Percentiles rank a stretch among this genome's conserved stretches.
Evolutionary conservation across 1,140 invertebrate species (phyloP).

Genomic region (Zaprionus nigranus): DNA sequence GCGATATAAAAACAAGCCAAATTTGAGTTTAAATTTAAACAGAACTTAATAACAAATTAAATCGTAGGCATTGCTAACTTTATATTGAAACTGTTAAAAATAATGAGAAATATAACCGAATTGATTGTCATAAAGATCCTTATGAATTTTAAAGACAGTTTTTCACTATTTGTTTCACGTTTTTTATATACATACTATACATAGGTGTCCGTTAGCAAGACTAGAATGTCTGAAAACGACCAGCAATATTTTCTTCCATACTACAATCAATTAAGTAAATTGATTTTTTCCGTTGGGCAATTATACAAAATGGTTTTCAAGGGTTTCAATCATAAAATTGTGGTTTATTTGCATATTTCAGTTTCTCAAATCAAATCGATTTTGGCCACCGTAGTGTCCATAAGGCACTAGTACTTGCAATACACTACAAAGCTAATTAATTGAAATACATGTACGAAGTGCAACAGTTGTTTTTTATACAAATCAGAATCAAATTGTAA

Average conservation of each 20-base stretch:
- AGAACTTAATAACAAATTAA: too few species aligned
- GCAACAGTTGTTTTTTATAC: constrained; percentile 18
- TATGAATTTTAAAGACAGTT: too few species aligned
- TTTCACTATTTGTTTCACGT: too few species aligned
- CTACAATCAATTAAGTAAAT: constrained; percentile 65
- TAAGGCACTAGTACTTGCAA: constrained; percentile 7
- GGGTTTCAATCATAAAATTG: constrained; percentile 9
- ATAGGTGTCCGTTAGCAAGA: too few species aligned
- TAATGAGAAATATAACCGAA: too few species aligned
- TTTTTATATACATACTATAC: too few species aligned
- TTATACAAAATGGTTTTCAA: constrained; percentile 66
- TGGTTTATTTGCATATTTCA: constrained; percentile 14
- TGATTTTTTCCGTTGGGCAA: constrained; percentile 61
- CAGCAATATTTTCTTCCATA: constrained; percentile 7
- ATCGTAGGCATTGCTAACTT: too few species aligned
- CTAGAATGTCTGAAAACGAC: too few species aligned
- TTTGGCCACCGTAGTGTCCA: background rate
- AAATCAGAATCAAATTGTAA: constrained; percentile 25
- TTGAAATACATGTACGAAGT: constrained; percentile 42
- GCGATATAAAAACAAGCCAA: constrained; percentile 41
- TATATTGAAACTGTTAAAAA: too few species aligned
- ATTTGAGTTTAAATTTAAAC: background rate
- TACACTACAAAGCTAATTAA: constrained; percentile 60
- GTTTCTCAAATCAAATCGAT: background rate
- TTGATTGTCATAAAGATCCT: too few species aligned